phyloP scores from a whole-genome alignment of 2,113 vertebrate genomes.

The Tyto alba region DNA sequence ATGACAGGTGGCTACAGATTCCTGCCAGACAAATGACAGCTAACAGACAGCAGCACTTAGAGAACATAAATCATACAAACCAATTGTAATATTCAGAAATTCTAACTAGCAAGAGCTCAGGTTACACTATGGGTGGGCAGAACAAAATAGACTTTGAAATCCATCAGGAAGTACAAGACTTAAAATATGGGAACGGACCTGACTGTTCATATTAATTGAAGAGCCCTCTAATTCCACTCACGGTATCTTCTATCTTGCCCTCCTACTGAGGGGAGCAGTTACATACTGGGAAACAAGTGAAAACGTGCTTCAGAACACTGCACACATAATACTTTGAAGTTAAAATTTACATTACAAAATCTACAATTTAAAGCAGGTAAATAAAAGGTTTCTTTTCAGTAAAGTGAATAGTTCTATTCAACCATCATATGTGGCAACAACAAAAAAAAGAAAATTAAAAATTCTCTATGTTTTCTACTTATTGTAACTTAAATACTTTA shows the following conservation, averaged over 20 bases:
- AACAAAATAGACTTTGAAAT: constrained; percentile 27
- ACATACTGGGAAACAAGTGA: neutral
- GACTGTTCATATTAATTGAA: neutral
- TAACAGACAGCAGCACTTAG: neutral
- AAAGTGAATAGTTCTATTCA: neutral
- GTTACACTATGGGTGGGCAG: constrained; percentile 14
- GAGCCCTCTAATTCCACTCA: neutral
- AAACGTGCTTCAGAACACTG: neutral
- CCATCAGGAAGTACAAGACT: constrained; percentile 13
- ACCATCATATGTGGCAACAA: neutral
- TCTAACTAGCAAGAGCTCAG: neutral
- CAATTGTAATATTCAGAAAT: constrained; percentile 29
- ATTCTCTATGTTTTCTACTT: neutral
- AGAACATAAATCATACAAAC: neutral
- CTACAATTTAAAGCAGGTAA: neutral
- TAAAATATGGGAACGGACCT: neutral
- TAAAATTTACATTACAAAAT: neutral
- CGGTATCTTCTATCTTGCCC: neutral
- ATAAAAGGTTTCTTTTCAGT: neutral
- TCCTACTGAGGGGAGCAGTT: neutral
- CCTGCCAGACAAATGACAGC: constrained; percentile 12
- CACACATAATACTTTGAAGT: neutral
- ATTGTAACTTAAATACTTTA: neutral
- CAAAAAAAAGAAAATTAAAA: neutral
- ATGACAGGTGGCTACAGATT: neutral